Evolutionary conservation across 2,797 vertebrate genomes (phyloP).

Genomic region (Cygnus olor): DNA sequence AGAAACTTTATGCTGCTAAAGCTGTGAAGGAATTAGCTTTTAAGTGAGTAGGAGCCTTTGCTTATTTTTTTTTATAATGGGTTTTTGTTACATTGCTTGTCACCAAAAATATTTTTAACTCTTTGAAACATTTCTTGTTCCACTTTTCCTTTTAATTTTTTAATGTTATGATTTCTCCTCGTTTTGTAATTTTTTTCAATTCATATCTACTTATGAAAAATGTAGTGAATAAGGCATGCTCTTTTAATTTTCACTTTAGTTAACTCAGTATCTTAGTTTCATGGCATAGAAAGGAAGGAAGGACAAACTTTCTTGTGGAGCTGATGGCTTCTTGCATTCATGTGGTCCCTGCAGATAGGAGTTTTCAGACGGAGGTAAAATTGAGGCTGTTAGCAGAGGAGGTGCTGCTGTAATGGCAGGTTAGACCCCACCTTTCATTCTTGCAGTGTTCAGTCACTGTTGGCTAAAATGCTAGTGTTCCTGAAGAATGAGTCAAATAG

Average conservation of each 20-base stretch:
- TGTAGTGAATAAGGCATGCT: neutral
- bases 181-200: neutral
- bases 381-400: neutral
- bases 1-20: neutral
- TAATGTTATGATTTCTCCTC: neutral
- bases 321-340: neutral
- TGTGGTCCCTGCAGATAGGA: accelerated
- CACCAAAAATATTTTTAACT: neutral
- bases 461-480: neutral
- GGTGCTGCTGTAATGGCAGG: neutral
- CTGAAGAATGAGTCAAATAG: neutral
- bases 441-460: neutral
- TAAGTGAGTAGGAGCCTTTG: neutral
- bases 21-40: neutral
- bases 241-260: neutral
- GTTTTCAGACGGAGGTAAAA: neutral
- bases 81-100: neutral
- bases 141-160: neutral
- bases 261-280: neutral
- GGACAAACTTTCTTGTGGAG: neutral
- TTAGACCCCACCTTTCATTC: neutral
- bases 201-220: neutral
- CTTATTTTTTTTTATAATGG: neutral
- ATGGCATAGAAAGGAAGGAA: neutral
- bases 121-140: neutral